phyloP scores from a whole-genome alignment of 2,888 invertebrate species.

The Philaethria dido region DNA sequence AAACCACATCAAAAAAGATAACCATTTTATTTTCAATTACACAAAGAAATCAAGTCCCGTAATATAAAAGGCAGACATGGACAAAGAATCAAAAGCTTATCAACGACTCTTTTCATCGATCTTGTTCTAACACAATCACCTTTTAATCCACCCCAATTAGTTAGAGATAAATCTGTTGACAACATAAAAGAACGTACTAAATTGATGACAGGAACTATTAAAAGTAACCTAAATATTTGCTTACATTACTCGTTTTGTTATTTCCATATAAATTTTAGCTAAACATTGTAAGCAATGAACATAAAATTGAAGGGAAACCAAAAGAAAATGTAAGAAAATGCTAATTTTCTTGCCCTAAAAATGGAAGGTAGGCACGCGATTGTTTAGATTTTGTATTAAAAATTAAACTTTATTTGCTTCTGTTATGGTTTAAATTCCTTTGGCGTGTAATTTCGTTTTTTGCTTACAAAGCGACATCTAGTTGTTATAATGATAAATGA shows the following conservation, averaged over 20 bases:
- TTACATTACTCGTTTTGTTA: slow-evolving; percentile 42
- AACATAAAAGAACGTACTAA: slow-evolving; percentile 56
- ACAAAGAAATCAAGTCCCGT: not conserved
- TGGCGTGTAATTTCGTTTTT: slow-evolving; percentile 12
- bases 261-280: slow-evolving; percentile 44
- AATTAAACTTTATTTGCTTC: slow-evolving; percentile 32
- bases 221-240: not conserved
- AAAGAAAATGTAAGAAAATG: slow-evolving; percentile 54
- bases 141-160: slow-evolving; percentile 67
- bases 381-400: slow-evolving; percentile 25
- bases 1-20: not conserved
- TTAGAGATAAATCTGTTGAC: slow-evolving; percentile 62
- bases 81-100: slow-evolving; percentile 19
- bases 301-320: slow-evolving; percentile 47
- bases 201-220: slow-evolving; percentile 51
- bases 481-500: slow-evolving; percentile 58
- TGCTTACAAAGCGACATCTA: slow-evolving; percentile 54
- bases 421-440: slow-evolving; percentile 33
- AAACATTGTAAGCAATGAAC: slow-evolving; percentile 52
- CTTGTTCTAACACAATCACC: slow-evolving; percentile 50
- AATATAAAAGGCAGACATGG: not conserved
- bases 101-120: slow-evolving; percentile 45
- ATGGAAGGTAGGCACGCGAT: slow-evolving; percentile 52
- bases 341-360: slow-evolving; percentile 50
- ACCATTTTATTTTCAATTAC: slow-evolving; percentile 8